Conservation (phyloP, 2,797 vertebrate genomes). For the Labeo calbasu region DNA sequence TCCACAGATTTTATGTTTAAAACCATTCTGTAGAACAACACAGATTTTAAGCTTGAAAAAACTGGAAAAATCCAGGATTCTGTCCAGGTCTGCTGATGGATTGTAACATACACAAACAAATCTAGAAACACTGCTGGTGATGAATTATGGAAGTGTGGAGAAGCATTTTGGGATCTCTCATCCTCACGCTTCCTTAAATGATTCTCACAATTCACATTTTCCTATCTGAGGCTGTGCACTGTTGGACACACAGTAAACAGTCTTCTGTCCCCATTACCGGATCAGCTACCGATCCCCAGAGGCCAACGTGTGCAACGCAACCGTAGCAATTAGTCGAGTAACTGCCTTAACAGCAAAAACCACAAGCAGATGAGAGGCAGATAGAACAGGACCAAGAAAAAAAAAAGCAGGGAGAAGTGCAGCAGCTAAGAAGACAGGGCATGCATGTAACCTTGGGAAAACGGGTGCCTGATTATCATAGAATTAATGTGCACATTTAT, state of each 20-base stretch:
- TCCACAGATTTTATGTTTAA: conserved; percentile 38
- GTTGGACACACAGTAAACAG: conserved; percentile 63
- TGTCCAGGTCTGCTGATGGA: background rate
- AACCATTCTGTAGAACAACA: background rate
- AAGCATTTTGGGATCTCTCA: background rate
- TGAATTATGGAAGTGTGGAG: background rate
- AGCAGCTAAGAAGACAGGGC: conserved; percentile 21
- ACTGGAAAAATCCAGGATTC: background rate
- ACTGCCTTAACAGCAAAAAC: conserved; percentile 58
- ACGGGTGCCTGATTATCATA: conserved; percentile 71
- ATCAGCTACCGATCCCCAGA: conserved; percentile 59
- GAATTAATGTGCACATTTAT: conserved; percentile 73
- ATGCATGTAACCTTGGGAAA: conserved; percentile 71
- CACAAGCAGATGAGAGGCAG: conserved; percentile 51
- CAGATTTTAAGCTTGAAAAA: background rate
- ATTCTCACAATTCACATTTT: conserved; percentile 48
- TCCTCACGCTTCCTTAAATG: conserved; percentile 59
- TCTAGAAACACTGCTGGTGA: background rate
- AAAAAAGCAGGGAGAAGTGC: conserved; percentile 51
- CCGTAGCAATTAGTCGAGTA: conserved; percentile 65
- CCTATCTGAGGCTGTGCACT: background rate
- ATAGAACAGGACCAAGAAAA: conserved; percentile 47
- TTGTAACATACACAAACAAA: conserved; percentile 58
- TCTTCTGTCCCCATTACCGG: conserved; percentile 67
- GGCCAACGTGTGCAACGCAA: conserved; percentile 61